Conservation (phyloP, 2,113 vertebrate species). For the Osmerus eperlanus region DNA sequence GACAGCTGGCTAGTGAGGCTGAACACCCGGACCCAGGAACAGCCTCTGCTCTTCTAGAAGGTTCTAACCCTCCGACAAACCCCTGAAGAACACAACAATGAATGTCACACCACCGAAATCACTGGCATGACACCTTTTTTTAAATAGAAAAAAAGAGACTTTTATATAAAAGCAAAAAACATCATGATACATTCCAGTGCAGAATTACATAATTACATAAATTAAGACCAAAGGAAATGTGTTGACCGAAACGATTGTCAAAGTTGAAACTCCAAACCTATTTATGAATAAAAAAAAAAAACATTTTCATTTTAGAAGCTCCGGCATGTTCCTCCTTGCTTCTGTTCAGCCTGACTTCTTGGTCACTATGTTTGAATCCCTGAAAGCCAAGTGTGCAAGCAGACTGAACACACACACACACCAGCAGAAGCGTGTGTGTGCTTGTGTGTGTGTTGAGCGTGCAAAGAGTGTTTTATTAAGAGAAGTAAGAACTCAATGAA, state of each 20-base stretch:
- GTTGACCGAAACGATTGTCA: not conserved
- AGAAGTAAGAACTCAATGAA: too few species aligned
- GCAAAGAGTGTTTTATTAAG: too few species aligned
- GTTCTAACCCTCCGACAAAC: too few species aligned
- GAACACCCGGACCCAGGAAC: too few species aligned
- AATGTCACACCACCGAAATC: not conserved
- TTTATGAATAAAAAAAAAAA: not conserved
- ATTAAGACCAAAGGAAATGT: not conserved
- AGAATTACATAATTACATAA: constrained; percentile 3
- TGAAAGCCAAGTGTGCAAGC: not conserved
- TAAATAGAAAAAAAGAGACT: not conserved
- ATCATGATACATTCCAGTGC: constrained; percentile 2
- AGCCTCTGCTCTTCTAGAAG: too few species aligned
- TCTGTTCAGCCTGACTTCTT: not conserved
- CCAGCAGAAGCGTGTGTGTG: too few species aligned
- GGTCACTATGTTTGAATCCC: not conserved
- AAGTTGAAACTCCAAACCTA: not conserved
- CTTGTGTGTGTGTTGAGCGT: too few species aligned
- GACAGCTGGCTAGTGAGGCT: too few species aligned
- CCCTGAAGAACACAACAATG: not conserved
- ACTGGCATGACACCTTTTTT: not conserved
- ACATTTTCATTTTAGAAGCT: not conserved
- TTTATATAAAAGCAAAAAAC: constrained; percentile 1
- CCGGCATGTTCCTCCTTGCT: not conserved
- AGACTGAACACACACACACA: not conserved